Evolutionary conservation across 2,113 vertebrate species (phyloP).

Genomic region (Galbula dea): DNA sequence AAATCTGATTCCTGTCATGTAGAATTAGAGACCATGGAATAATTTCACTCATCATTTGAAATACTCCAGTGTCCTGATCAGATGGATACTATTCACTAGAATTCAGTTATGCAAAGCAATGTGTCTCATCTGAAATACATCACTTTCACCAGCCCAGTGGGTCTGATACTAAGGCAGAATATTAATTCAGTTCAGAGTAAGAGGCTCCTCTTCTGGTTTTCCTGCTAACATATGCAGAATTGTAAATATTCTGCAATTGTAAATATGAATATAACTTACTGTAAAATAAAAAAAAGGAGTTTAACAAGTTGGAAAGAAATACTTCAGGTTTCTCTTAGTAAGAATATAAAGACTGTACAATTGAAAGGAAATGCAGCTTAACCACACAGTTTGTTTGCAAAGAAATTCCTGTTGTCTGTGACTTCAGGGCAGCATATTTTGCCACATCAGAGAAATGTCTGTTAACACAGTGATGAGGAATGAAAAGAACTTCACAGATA

Average conservation of each 20-base stretch:
- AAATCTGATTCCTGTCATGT: neutral
- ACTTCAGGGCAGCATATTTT: neutral
- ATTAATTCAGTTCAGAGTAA: neutral
- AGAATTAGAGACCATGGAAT: neutral
- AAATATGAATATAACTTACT: neutral
- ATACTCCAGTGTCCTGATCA: slow-evolving; percentile 12
- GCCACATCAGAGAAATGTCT: neutral
- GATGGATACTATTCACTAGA: neutral
- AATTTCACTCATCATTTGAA: slow-evolving; percentile 36
- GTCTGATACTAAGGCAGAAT: neutral
- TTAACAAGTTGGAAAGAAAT: neutral
- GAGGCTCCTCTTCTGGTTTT: neutral
- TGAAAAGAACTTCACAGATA: neutral
- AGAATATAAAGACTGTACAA: neutral
- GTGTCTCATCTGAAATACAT: slow-evolving; percentile 10
- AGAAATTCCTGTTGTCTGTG: neutral
- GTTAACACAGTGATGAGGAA: neutral
- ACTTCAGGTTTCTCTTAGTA: neutral
- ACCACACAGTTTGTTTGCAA: neutral
- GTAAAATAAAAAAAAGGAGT: neutral
- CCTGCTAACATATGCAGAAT: neutral
- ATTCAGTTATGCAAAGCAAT: slow-evolving; percentile 7
- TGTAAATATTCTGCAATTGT: neutral
- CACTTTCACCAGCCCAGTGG: neutral
- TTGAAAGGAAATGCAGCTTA: neutral